Evolutionary conservation across 2,888 invertebrate genomes (phyloP), one percentile per base, ranked within the genome.

Genomic region (Thysanoteuthis rhombus): DNA sequence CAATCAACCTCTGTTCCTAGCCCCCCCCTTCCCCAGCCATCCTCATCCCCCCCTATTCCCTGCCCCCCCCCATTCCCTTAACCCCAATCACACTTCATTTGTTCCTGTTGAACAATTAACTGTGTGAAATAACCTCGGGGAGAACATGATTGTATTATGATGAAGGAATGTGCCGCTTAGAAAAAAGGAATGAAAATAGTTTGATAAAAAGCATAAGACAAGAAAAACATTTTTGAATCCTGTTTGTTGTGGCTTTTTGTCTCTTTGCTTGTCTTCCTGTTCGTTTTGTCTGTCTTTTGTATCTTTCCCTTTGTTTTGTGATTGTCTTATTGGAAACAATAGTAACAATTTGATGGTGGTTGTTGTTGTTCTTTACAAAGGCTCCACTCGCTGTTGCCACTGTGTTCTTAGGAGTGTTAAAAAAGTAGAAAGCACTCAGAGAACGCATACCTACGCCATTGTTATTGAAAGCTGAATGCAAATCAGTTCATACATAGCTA

Each of bases 91-190:
- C n/a, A 10, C 75, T 2, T n/a, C n/a, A 22, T 75, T 75, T n/a
- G n/a, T 75, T 75, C 75, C 75, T 75, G 75, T 75, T n/a, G 75
- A 75, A 75, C 75, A 75, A 75, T 75, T 75, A 75, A 75, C 75
- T n/a, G 75, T 58, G 32, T 75, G n/a, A n/a, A 75, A 75, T n/a
- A 75, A 75, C 75, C 75, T 75, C 16, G 12, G 75, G 75, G 75
- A 75, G 75, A 75, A 75, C 75, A 75, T n/a, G 75, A 75, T 75
- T 75, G 75, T 75, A 75, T 75, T 75, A 75, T n/a, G 75, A 75
- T 75, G 75, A 75, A 75, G n/a, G 75, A 75, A 75, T n/a, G 75
- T 75, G n/a, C n/a, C 36, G 12, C 52, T 75, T n/a, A n/a, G 12
- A n/a, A 16, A 1, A 75, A 8, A 12, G 75, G n/a, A 25, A 58